These are phyloP conservation scores for Drosophila nasuta DNA, from an alignment of 1,140 invertebrate genomes.

Conservation along the genomic window DNA sequence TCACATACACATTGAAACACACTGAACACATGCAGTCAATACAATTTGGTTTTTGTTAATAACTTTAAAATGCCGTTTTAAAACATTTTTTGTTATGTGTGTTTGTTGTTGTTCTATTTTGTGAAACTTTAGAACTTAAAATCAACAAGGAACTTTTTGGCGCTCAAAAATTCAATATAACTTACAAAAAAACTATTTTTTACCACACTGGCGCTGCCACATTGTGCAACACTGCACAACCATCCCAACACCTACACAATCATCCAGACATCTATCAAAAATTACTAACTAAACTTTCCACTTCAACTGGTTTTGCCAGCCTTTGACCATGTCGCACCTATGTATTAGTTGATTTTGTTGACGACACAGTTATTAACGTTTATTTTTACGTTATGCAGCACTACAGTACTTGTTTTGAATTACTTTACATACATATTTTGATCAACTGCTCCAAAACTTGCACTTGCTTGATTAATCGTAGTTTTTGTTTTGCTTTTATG, in stretches of 20 bases:
- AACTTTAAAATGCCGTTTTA: conserved; percentile 74
- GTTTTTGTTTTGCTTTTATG: conserved; percentile 1
- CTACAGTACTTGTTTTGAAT: conserved; percentile 41
- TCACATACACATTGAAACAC: conserved; percentile 40
- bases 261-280: conserved; percentile 54
- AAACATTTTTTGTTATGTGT: conserved; percentile 67
- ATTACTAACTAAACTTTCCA: conserved; percentile 55
- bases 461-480: conserved; percentile 23
- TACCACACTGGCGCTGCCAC: conserved; percentile 61
- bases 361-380: conserved; percentile 8
- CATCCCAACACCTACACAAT: conserved; percentile 23
- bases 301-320: conserved; percentile 34
- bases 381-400: conserved; percentile 57
- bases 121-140: conserved; percentile 77
- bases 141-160: conserved; percentile 83
- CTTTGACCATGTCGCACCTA: conserved; percentile 8
- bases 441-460: conserved; percentile 79
- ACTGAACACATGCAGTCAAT: conserved; percentile 79
- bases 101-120: conserved; percentile 51
- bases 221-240: conserved; percentile 36
- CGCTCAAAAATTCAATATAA: conserved; percentile 81
- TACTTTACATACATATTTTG: conserved; percentile 78
- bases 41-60: conserved; percentile 44
- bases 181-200: conserved; percentile 72
- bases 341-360: conserved; percentile 14